Evolutionary conservation across 2,797 vertebrate species (phyloP), one percentile per base, ranked within the genome.

Genomic region (Diplodus puntazzo): DNA sequence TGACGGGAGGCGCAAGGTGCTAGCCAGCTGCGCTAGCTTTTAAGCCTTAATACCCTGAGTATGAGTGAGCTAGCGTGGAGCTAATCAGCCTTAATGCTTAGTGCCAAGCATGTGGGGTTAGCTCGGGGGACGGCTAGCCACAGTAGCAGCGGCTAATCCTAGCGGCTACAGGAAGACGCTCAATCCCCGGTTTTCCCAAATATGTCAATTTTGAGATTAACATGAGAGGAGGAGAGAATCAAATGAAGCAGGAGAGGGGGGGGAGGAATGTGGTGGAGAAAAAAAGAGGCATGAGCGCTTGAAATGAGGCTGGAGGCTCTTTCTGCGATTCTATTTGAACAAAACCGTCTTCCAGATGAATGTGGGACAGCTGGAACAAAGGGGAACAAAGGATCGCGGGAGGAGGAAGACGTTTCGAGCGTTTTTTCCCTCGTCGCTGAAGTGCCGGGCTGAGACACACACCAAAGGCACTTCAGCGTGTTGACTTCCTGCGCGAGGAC

Each of bases 1-100:
- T 68, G 87, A 82, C 49, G 13, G 77, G 74, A 80, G 82, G 69
- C 20, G 55, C 17, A n/a, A 80, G 71, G 67, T 77, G 88, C 84
- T 88, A 88, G 82, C 86, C 82, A 74, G 74, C 80, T 57, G 73
- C 20, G 67, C 85, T 88, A 88, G 84, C 80, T 77, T 54, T 85
- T 88, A 88, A 87, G 80, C 82, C 77, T 27, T 88, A 91, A 93
- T 89, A 88, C 86, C 73, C 80, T 79, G 73, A 82, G 82, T 77
- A 71, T 83, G 87, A 87, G 80, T 64, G 76, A 77, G 86, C 86
- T 87, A 81, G 84, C 81, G 64, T 18, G 57, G 53, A 73, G 86
- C 87, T 89, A 83, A 92, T 92, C 92, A 54, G 77, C 81, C 83
- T 89, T 88, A 89, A 88, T 80, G 86, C 83, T 89, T 88, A 89